Evolutionary conservation across 2,113 vertebrate genomes (phyloP).

Genomic region (Pterophyllum scalare): DNA sequence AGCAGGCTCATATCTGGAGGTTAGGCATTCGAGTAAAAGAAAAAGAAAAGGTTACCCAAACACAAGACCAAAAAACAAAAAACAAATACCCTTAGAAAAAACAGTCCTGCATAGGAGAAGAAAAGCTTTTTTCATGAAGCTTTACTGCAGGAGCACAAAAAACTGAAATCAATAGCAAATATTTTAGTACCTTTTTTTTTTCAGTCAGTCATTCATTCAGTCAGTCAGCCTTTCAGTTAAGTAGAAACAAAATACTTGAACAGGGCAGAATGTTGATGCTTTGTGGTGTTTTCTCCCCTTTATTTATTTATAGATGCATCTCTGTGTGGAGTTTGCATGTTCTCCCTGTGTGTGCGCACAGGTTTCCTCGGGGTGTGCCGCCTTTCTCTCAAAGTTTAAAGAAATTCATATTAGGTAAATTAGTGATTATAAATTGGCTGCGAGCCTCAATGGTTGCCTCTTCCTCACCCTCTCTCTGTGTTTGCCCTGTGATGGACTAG

Average conservation of each 20-base stretch:
- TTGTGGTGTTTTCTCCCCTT: background rate
- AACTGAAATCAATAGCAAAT: constrained; percentile 49
- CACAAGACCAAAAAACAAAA: background rate
- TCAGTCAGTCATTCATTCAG: constrained; percentile 14
- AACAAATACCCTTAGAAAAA: constrained; percentile 10
- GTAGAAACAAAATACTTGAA: background rate
- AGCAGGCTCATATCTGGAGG: background rate
- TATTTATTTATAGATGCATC: background rate
- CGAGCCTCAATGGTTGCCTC: background rate
- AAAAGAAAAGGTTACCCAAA: constrained; percentile 22
- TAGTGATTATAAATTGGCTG: background rate
- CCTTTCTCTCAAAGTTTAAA: background rate
- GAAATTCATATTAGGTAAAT: background rate
- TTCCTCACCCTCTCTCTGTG: background rate
- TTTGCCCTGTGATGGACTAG: background rate
- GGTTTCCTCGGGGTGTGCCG: too few species aligned
- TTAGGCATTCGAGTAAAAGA: background rate
- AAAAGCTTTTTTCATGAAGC: constrained; percentile 19
- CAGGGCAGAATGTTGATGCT: background rate
- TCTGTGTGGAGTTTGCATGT: background rate
- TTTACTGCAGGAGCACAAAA: constrained; percentile 11
- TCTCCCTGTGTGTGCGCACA: background rate
- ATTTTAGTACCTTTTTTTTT: constrained; percentile 16
- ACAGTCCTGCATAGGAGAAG: background rate
- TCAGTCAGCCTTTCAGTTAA: background rate